Evolutionary conservation across 2,797 vertebrate species (phyloP).

Genomic region (Acanthurus tractus): DNA sequence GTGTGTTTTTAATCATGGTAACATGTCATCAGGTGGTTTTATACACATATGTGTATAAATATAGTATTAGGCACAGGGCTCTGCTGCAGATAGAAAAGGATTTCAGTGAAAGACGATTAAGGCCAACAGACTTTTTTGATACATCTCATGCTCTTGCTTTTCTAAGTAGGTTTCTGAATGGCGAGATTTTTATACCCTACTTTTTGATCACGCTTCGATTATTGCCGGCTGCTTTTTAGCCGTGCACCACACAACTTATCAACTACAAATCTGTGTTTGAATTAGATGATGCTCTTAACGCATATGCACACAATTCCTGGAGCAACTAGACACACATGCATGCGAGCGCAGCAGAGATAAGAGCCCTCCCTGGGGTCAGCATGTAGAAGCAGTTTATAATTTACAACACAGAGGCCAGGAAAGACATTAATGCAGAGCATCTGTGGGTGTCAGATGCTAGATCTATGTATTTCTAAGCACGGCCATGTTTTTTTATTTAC

Average conservation of each 20-base stretch:
- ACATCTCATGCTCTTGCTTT: background rate
- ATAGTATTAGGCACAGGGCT: constrained; percentile 7
- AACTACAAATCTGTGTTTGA: constrained; percentile 2
- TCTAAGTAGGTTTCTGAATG: background rate
- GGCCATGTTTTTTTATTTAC: constrained; percentile 89
- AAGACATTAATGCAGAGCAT: constrained; percentile 82
- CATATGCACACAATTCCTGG: background rate
- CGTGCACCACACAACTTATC: constrained; percentile 13
- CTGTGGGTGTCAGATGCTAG: constrained; percentile 71
- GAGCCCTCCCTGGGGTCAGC: constrained; percentile 54
- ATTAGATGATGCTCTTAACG: constrained; percentile 7
- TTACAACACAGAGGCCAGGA: constrained; percentile 60
- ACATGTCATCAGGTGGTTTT: constrained; percentile 21
- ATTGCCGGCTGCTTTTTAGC: background rate
- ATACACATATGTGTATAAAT: background rate
- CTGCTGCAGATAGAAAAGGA: background rate
- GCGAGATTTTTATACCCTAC: background rate
- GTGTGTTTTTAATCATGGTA: constrained; percentile 31
- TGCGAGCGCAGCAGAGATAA: constrained; percentile 45
- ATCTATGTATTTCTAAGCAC: constrained; percentile 78
- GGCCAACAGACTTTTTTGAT: background rate
- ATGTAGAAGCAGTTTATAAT: constrained; percentile 76
- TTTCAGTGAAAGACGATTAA: background rate
- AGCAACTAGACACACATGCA: constrained; percentile 32
- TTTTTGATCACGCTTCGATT: background rate